Evolutionary conservation across 2,888 invertebrate genomes (phyloP).

Genomic region (Salticus scenicus): DNA sequence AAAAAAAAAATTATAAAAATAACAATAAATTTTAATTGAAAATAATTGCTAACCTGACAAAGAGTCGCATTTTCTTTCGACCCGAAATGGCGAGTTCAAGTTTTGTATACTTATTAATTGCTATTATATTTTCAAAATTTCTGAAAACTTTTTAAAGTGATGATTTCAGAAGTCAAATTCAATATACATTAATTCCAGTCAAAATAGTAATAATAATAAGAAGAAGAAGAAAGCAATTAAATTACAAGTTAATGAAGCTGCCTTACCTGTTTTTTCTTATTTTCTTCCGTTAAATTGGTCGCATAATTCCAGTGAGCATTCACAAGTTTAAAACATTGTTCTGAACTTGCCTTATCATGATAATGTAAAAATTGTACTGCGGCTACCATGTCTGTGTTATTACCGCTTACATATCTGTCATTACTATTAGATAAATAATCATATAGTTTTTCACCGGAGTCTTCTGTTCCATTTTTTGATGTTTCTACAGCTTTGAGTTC

Average conservation of each 20-base stretch:
- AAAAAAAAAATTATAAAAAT: no score
- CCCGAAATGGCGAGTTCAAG: no score
- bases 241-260: no score
- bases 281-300: slow-evolving; percentile 60
- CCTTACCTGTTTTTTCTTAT: slow-evolving; percentile 63
- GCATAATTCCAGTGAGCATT: slow-evolving; percentile 66
- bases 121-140: no score
- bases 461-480: neutral
- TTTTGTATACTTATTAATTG: no score
- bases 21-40: no score
- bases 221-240: no score
- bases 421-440: slow-evolving; percentile 3
- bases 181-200: neutral
- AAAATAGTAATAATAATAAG: neutral
- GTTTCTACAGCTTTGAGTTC: neutral
- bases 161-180: no score
- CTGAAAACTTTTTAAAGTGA: no score
- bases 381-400: slow-evolving; percentile 49
- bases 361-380: slow-evolving; percentile 55
- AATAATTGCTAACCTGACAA: no score
- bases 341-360: slow-evolving; percentile 53
- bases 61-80: no score
- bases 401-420: slow-evolving; percentile 57
- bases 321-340: slow-evolving; percentile 59
- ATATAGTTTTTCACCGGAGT: neutral